Evolutionary conservation across 2,113 vertebrate genomes (phyloP), one percentile per base, ranked within the genome.

Genomic region (Pagrus major): DNA sequence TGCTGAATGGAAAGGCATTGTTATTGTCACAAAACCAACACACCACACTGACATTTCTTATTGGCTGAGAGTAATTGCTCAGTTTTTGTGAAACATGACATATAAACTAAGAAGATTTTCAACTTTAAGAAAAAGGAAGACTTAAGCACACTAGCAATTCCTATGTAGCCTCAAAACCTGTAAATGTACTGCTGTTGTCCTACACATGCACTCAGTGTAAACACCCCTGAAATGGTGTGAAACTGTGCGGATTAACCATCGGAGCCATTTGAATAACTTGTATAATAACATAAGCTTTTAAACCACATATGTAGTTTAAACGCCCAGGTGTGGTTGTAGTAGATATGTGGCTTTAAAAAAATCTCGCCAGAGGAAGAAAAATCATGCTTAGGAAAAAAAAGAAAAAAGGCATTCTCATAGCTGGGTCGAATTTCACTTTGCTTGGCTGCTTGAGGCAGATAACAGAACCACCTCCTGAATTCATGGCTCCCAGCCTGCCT

Each of bases 401-500:
- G 6, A 20, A 46, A 46, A 47, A 75, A 31, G 71, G 42, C 68
- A 71, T 86, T 92, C 81, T 83, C 67, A 64, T 37, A 21, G 37
- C 72, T 25, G 81, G 80, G 46, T 91, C 86, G 42, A 33, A 80
- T 91, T 91, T 93, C 87, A 90, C 87, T 89, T 78, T 83, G 66
- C 89, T 86, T 76, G 78, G 78, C 75, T 82, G 83, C 84, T 86
- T 15, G 72, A 77, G 81, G 86, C 72, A 71, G 84, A 88, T 82
- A 80, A 87, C 69, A 86, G 78, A 76, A 67, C 52, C 83, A 67
- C 58, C 85, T 82, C 21, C 35, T 73, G 76, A 76, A 84, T 85
- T 78, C 88, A 86, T 68, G 46, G 77, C 81, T 89, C 82, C 80
- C 71, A 59, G 73, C 29, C 77, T 59, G 82, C 42, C 46, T 71